Evolutionary conservation across 2,113 vertebrate genomes (phyloP), one percentile per base, ranked within the genome.

Genomic region (Bostrychus sinensis): DNA sequence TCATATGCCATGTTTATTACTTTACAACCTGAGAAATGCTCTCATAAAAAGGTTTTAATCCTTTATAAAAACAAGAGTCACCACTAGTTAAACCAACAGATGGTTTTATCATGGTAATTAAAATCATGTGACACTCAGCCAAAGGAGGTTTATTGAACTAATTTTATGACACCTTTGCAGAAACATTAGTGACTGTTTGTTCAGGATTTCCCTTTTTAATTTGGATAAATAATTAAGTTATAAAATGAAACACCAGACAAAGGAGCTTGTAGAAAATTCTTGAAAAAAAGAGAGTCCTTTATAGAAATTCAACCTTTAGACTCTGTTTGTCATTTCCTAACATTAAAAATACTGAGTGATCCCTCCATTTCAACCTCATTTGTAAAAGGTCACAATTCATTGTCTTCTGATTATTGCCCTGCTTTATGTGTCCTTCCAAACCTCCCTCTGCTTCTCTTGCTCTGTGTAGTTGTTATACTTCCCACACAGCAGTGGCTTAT

Each of bases 401-500:
- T 20, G 23, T 50, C 34, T 22, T 30, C 14, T 34, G 12, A 26
- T 38, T 23, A 9, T n/a, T 19, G 20, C 26, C 19, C 30, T 34
- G 23, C 19, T 22, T 32, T 48, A 12, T 26, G 54, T 17, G 14
- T 54, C 46, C 25, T 34, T 9, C 17, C n/a, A 17, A 5, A 50
- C 25, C 56, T 17, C 14, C 41, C 6, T 32, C 17, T 17, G 12
- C 32, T 25, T 55, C 10, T 30, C 26, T 36, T 63, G 10, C 10
- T 2, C 34, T 16, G 54, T 43, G 66, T 12, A 36, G 0, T 36
- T 16, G 25, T 30, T 50, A 2, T 30, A 28, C 13, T 30, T 10
- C 28, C 41, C n/a, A 16, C 30, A 56, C 34, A 11, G 9, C n/a
- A 1, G 6, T 0, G 17, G 69, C 59, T 67, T 65, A 72, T 76